A percentile compares a stretch with the other conserved stretches of the same genome.
These are phyloP conservation scores for Galerucella calmariensis DNA, from an alignment of 2,888 invertebrate genomes.

Conservation along the genomic window DNA sequence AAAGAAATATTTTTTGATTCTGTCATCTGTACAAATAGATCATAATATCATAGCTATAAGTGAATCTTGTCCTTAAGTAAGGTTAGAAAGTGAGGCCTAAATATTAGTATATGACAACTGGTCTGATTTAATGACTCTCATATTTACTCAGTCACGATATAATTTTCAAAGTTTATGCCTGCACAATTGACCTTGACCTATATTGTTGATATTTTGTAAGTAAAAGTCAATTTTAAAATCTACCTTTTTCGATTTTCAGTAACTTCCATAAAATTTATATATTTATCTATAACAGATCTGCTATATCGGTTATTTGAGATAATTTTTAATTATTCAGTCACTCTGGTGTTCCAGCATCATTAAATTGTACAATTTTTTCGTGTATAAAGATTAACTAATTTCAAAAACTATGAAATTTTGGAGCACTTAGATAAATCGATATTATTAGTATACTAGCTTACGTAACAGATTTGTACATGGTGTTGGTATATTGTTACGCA, in stretches of 20 bases:
- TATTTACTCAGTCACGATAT: too few relatives aligned
- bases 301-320: background rate
- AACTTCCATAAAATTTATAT: background rate
- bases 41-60: too few relatives aligned
- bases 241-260: background rate
- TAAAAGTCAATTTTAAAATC: background rate
- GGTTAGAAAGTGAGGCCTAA: too few relatives aligned
- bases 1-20: too few relatives aligned
- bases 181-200: too few relatives aligned
- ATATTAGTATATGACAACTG: too few relatives aligned
- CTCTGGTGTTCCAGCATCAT: background rate
- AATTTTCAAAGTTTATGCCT: too few relatives aligned
- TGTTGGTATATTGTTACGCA: slow-evolving; percentile 5
- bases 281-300: background rate
- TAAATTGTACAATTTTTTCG: background rate
- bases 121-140: too few relatives aligned
- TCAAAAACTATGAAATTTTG: background rate
- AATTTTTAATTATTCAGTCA: background rate
- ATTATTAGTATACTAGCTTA: background rate
- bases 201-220: too few relatives aligned
- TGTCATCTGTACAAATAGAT: too few relatives aligned
- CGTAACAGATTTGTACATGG: slow-evolving; percentile 6
- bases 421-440: background rate
- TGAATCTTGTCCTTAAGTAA: too few relatives aligned
- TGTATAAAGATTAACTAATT: background rate